These are phyloP conservation scores for Toxotes jaculatrix DNA, from an alignment of 2,113 vertebrate genomes.

Conservation along the genomic window DNA sequence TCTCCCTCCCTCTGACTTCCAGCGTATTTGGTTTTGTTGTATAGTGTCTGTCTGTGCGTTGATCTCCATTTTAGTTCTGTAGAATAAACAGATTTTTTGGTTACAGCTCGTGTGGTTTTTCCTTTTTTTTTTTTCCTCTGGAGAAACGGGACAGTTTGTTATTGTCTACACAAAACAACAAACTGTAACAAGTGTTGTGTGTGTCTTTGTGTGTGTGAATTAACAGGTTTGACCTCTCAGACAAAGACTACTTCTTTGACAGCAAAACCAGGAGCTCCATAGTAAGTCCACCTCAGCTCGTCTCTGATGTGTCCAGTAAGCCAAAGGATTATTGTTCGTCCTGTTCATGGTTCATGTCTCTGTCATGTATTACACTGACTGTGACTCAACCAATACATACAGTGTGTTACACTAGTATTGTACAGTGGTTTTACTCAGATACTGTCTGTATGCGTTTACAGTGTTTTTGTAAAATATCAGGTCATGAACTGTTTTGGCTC, in stretches of 20 bases:
- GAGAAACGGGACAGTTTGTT: too few relatives aligned
- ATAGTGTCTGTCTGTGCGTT: too few relatives aligned
- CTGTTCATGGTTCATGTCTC: not conserved
- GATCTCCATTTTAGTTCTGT: too few relatives aligned
- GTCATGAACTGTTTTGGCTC: not conserved
- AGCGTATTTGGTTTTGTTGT: too few relatives aligned
- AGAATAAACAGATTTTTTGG: too few relatives aligned
- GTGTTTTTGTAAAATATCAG: too few relatives aligned
- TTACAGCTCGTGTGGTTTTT: too few relatives aligned
- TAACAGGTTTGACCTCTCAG: slow-evolving; percentile 95
- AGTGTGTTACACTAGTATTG: too few relatives aligned
- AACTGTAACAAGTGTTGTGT: not conserved
- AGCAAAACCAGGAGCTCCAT: slow-evolving; percentile 98
- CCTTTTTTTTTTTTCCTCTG: too few relatives aligned
- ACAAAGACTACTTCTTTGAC: slow-evolving; percentile 97
- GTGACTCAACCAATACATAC: not conserved
- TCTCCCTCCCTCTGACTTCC: too few relatives aligned
- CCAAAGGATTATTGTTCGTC: not conserved
- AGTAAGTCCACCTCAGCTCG: slow-evolving; percentile 86
- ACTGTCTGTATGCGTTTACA: too few relatives aligned
- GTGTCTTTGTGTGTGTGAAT: slow-evolving; percentile 26
- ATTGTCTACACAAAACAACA: not conserved
- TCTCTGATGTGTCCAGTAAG: not conserved
- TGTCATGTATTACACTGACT: too few relatives aligned
- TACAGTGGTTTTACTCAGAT: not conserved